phyloP scores from a whole-genome alignment of 2,888 invertebrate genomes.

The Unio pictorum region DNA sequence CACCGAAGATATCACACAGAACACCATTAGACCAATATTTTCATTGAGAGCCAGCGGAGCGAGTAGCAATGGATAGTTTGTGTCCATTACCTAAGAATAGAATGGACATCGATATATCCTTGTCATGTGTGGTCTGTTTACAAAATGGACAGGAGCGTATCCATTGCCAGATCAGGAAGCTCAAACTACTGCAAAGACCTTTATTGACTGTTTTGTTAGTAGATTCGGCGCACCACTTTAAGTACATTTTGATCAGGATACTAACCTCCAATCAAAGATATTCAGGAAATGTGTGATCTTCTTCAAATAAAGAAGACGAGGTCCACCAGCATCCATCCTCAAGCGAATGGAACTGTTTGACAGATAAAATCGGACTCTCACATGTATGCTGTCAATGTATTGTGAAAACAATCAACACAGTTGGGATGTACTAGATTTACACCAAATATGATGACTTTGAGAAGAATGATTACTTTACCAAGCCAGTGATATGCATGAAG shows the following conservation, averaged over 20 bases:
- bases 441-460: slow-evolving; percentile 27
- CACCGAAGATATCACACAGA: slow-evolving; percentile 1
- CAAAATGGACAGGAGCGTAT: too few relatives aligned
- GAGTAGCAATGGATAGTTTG: slow-evolving; percentile 13
- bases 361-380: slow-evolving; percentile 37
- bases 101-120: slow-evolving; percentile 18
- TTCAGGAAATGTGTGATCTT: slow-evolving; percentile 21
- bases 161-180: too few relatives aligned
- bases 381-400: slow-evolving; percentile 35
- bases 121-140: neutral
- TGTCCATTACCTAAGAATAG: too few relatives aligned
- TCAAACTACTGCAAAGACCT: slow-evolving; percentile 11
- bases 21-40: slow-evolving; percentile 27
- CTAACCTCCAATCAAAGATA: slow-evolving; percentile 17
- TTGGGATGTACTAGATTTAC: slow-evolving; percentile 51
- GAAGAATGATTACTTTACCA: slow-evolving; percentile 27
- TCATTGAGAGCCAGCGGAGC: neutral
- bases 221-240: slow-evolving; percentile 24
- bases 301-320: slow-evolving; percentile 23
- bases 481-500: slow-evolving; percentile 5
- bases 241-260: slow-evolving; percentile 32
- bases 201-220: slow-evolving; percentile 1
- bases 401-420: slow-evolving; percentile 32
- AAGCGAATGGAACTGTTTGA: slow-evolving; percentile 49
- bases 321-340: slow-evolving; percentile 17